phyloP scores from a whole-genome alignment of 2,797 vertebrate genomes.

The Peromyscus aztecus region DNA sequence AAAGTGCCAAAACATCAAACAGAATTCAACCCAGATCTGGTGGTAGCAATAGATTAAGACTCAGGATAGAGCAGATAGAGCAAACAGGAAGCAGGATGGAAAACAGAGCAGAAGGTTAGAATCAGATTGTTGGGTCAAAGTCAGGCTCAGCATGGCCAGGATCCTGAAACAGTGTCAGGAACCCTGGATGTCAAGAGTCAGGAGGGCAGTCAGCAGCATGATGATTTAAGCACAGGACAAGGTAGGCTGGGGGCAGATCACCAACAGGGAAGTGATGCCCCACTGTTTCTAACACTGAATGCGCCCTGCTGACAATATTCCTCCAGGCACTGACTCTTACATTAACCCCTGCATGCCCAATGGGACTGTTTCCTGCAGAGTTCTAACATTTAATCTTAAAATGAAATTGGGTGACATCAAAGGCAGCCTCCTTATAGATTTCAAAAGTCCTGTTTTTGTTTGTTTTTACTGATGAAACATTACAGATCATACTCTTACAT shows the following conservation, averaged over 20 bases:
- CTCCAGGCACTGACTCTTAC: constrained; percentile 41
- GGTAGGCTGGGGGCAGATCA: neutral
- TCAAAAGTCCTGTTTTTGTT: constrained; percentile 22
- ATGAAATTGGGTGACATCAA: constrained; percentile 62
- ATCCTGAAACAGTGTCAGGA: constrained; percentile 56
- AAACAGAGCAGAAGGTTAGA: constrained; percentile 57
- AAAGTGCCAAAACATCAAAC: constrained; percentile 29
- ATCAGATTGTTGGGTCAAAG: constrained; percentile 62
- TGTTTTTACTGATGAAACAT: constrained; percentile 62
- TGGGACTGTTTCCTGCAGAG: constrained; percentile 38
- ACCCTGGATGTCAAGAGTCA: constrained; percentile 55
- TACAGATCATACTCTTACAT: neutral
- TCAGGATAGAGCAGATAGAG: neutral
- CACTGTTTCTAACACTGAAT: constrained; percentile 55
- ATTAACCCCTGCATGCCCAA: constrained; percentile 34
- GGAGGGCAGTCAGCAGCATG: neutral
- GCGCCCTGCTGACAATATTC: constrained; percentile 56
- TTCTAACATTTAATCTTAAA: constrained; percentile 69
- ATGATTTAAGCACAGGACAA: constrained; percentile 17
- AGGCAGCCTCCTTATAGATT: constrained; percentile 38
- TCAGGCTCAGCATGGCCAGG: constrained; percentile 54
- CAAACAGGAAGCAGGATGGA: constrained; percentile 32
- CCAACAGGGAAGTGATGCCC: constrained; percentile 54
- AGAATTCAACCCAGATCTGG: neutral
- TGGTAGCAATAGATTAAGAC: constrained; percentile 54